A percentile compares a stretch with the other conserved stretches of the same genome.
These are phyloP conservation scores for Pelmatolapia mariae DNA, from an alignment of 2,113 vertebrate genomes.

Conservation along the genomic window DNA sequence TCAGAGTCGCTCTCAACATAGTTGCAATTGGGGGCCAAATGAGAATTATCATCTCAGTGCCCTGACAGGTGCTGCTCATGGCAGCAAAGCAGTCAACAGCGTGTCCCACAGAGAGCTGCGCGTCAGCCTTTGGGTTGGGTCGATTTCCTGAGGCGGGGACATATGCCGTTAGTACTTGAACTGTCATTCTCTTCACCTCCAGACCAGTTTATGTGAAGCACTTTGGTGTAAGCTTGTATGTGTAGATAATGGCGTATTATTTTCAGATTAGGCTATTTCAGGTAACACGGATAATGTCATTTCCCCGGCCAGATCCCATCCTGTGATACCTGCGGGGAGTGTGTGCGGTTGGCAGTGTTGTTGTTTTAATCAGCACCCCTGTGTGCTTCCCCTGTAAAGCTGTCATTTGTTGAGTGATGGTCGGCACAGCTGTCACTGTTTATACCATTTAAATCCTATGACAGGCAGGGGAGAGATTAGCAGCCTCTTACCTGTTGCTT, in stretches of 20 bases:
- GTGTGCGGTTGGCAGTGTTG: not conserved
- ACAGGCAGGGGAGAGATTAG: slow-evolving; percentile 50
- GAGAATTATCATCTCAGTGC: not conserved
- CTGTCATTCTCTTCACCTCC: not conserved
- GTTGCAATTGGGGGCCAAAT: not conserved
- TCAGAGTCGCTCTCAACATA: not conserved
- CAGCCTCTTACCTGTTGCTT: slow-evolving; percentile 55
- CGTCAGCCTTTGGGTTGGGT: not conserved
- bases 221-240: not conserved
- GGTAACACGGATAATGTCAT: slow-evolving; percentile 25
- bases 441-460: slow-evolving; percentile 24
- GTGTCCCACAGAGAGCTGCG: not conserved
- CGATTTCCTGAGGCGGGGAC: slow-evolving; percentile 3
- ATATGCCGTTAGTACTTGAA: slow-evolving; percentile 4
- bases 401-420: slow-evolving; percentile 33
- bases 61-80: slow-evolving; percentile 23
- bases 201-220: not conserved
- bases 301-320: slow-evolving; percentile 8
- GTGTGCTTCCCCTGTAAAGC: slow-evolving; percentile 32
- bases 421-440: slow-evolving; percentile 28
- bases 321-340: not conserved
- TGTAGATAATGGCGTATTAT: not conserved
- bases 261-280: not conserved
- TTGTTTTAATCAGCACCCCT: slow-evolving; percentile 52
- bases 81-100: not conserved